Base-by-base conservation (phyloP, 2,888 invertebrate genomes). In the Trachelus tabidus region DNA sequence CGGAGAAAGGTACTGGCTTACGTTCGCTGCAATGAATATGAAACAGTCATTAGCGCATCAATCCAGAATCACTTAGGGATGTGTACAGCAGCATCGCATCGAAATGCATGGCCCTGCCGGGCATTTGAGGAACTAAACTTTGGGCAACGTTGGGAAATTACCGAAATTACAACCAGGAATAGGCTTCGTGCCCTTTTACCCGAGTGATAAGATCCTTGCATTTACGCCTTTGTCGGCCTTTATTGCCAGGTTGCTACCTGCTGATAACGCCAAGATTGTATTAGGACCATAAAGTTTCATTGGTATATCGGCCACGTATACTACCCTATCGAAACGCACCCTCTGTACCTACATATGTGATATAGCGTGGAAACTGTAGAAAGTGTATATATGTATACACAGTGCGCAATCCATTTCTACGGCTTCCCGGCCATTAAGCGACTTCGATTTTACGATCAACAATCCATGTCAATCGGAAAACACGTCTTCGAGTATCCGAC, bases 1-100 rank as follows among this genome's bases (percentile, higher is more conserved):
- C 37, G 37, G 4, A 15, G 12, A 15, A 15, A 37, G 37, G 12
- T 37, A 37, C 12, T 15, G 12, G 40, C 6, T 40, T 6, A 40
- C 6, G 40, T 15, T 40, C 69, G 69, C 12, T 69, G 69, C 84
- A 85, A 86, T 86, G 86, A 86, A 86, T 86, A 86, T 85, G 86
- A 86, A 86, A 86, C 86, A 86, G 86, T 86, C 85, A 85, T 86
- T 85, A 86, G 83, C 79, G 82, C 82, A 80, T 81, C 86, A 85
- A 87, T 86, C 82, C 80, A 81, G 84, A 87, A 85, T 86, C 84
- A 88, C 85, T 86, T 86, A 83, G 81, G 79, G 79, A 76, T 76
- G 77, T 80, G 77, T 77, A 71, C 73, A 77, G 77, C 77, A 33
- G 73, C 76, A 75, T 82, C 76, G 79, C 81, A 82, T 83, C 85